Base-by-base conservation (phyloP, 1,140 invertebrate species). In the Plectus sambesii region DNA sequence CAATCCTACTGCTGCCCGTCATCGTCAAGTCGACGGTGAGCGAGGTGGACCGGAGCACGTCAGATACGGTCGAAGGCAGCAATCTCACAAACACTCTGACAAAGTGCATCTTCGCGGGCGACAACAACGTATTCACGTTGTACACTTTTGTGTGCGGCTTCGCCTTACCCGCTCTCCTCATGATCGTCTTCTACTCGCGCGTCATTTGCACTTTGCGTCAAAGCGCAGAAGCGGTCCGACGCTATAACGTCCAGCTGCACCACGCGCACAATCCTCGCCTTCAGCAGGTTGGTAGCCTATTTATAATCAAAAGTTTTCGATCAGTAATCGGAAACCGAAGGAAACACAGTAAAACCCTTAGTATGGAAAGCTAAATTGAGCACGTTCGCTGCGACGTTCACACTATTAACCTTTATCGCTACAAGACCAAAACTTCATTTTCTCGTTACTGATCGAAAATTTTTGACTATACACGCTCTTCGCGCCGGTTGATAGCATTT, bases 91-190 rank as follows among this genome's bases (percentile, higher is more conserved):
- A 41, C 23, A 53, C 47, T n/a, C 53, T 61, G 29, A 24, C 48
- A 29, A 61, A 61, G 35, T 61, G 63, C 29, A 48, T 62, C 25
- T 66, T 66, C 39, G 56, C 65, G 15, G 53, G 49, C 49, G 43
- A 46, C 37, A 44, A 60, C 1, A 37, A 5, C 5, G 30, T 53
- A 17, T 66, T 66, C 40, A 68, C 59, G 47, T 36, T 65, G 9
- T 66, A 65, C 47, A 66, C 62, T 15, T 66, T 66, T 48, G 30
- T 49, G 25, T 52, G 60, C 26, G 63, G 63, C n/a, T 66, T 52
- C 44, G 20, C 66, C 6, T 46, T 66, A n/a, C 63, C 63, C 8
- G 63, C 63, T 1, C 26, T 66, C 30, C 29, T 66, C 15, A 68
- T 66, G 17, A 60, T 49, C 5, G 57, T 62, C 22, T 66, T 66